Evolutionary conservation across 2,113 vertebrate genomes (phyloP).

Genomic region (Myiozetetes cayanensis): DNA sequence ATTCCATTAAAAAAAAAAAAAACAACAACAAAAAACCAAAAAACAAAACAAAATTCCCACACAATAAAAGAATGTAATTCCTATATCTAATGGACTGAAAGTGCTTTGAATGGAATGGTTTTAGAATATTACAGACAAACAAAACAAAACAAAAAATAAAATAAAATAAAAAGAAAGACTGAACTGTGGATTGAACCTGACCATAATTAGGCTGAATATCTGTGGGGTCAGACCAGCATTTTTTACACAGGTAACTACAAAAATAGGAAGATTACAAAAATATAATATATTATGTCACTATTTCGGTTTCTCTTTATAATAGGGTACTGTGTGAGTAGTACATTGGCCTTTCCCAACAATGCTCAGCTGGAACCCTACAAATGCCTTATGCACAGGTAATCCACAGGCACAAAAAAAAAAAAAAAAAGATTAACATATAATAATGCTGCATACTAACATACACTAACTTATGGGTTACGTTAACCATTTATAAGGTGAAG

Average conservation of each 20-base stretch:
- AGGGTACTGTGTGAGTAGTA: slow-evolving; percentile 60
- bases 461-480: slow-evolving; percentile 71
- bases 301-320: slow-evolving; percentile 64
- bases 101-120: slow-evolving; percentile 95
- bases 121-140: slow-evolving; percentile 70
- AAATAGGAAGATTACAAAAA: slow-evolving; percentile 81
- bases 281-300: slow-evolving; percentile 77
- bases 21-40: neutral
- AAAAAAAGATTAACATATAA: slow-evolving; percentile 69
- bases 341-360: slow-evolving; percentile 54
- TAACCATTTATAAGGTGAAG: slow-evolving; percentile 79
- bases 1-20: slow-evolving; percentile 73
- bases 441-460: slow-evolving; percentile 76
- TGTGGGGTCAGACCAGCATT: slow-evolving; percentile 75
- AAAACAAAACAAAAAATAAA: neutral
- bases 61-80: slow-evolving; percentile 66
- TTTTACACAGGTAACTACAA: slow-evolving; percentile 79
- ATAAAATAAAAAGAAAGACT: neutral
- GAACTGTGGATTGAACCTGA: slow-evolving; percentile 79
- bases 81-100: slow-evolving; percentile 84
- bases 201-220: slow-evolving; percentile 62
- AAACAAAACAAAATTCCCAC: slow-evolving; percentile 18
- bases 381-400: slow-evolving; percentile 70
- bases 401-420: slow-evolving; percentile 61
- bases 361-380: slow-evolving; percentile 61